Evolutionary conservation across 92 coral and sea anemone species (phyloP).

Genomic region (Metridium senile): DNA sequence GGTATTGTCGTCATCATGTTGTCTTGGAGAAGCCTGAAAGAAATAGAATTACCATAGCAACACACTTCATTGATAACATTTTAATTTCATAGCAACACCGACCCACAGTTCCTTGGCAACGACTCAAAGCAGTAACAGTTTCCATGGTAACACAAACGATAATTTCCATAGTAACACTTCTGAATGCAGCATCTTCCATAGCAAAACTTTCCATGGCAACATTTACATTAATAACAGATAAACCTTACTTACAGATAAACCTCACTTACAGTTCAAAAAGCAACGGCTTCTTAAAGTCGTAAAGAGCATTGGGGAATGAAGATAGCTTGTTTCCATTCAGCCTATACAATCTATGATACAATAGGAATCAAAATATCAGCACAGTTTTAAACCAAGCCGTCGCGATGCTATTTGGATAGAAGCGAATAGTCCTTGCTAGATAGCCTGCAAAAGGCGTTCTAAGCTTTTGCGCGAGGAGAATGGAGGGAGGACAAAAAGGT

Average conservation of each 20-base stretch:
- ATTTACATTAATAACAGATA: not conserved
- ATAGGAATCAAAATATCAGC: not conserved
- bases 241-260: conserved; percentile 11
- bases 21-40: conserved; percentile 21
- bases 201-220: too few species aligned
- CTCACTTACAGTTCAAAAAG: too few species aligned
- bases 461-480: too few species aligned
- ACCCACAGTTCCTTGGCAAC: not conserved
- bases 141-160: too few species aligned
- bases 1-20: conserved; percentile 29
- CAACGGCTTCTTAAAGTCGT: not conserved
- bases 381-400: not conserved
- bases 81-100: not conserved
- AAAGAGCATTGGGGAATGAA: conserved; percentile 21
- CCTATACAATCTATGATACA: not conserved
- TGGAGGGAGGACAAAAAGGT: too few species aligned
- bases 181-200: too few species aligned
- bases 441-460: too few species aligned
- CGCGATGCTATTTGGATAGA: too few species aligned
- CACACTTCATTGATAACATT: not conserved
- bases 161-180: too few species aligned
- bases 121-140: not conserved
- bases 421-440: too few species aligned
- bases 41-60: not conserved
- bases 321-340: conserved; percentile 14